These are phyloP conservation scores for Diorhabda carinulata DNA, from an alignment of 1,140 invertebrate genomes.

Conservation along the genomic window DNA sequence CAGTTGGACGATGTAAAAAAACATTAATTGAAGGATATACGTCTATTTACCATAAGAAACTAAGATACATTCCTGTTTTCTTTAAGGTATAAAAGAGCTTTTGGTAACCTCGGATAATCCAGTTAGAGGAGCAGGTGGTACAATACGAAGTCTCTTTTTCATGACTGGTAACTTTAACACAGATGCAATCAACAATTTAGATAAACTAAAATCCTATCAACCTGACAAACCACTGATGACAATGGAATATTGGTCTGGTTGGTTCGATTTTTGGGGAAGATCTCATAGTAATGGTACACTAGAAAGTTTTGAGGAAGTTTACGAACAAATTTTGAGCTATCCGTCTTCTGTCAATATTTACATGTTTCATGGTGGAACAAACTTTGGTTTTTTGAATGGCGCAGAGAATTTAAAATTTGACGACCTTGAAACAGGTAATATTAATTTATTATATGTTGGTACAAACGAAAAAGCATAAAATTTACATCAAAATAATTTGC, in stretches of 20 bases:
- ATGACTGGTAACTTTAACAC: constrained; percentile 56
- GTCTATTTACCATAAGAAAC: background rate
- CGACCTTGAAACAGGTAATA: constrained; percentile 7
- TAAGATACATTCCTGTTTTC: background rate
- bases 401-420: constrained; percentile 34
- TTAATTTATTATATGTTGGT: too few relatives aligned
- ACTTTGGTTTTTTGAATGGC: constrained; percentile 65
- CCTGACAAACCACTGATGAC: constrained; percentile 57
- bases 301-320: constrained; percentile 4
- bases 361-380: constrained; percentile 70
- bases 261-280: constrained; percentile 53
- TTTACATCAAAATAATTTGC: too few relatives aligned
- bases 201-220: constrained; percentile 50
- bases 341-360: constrained; percentile 62
- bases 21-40: background rate
- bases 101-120: constrained; percentile 54
- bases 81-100: constrained; percentile 48
- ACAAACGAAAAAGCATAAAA: too few relatives aligned
- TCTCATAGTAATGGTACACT: constrained; percentile 23
- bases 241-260: constrained; percentile 65
- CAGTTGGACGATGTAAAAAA: background rate
- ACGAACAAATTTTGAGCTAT: constrained; percentile 31
- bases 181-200: constrained; percentile 44
- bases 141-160: constrained; percentile 47
- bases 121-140: constrained; percentile 46